Base-by-base conservation (phyloP, 2,797 vertebrate genomes). In the Setipinna tenuifilis region DNA sequence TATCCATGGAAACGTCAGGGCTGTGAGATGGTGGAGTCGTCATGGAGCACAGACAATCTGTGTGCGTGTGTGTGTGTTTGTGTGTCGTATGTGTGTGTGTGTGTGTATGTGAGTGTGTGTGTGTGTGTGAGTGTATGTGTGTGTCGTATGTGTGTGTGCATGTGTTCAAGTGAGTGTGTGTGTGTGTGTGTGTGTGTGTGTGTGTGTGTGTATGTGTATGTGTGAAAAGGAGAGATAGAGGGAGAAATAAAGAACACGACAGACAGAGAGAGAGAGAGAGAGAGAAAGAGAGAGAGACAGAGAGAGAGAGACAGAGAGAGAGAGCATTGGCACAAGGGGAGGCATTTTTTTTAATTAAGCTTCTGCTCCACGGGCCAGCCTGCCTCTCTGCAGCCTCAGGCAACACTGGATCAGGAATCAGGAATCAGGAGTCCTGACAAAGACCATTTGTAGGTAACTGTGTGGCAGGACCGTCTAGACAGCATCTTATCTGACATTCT, bases 1-100 rank as follows among this genome's bases (percentile, higher is more conserved):
- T 65, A 83, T 46, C 23, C 80, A 85, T 68, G 80, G 80, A 54
- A 48, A 71, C 62, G n/a, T 83, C 25, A 65, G 31, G 61, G 59
- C 59, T 68, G 62, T 25, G 58, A 59, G 17, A 21, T 59, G 23
- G 6, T 62, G 81, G 81, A 6, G 81, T 58, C 16, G 68, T 75
- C 68, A 75, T 35, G 28, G 68, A 75, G 68, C 68, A 75, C 68
- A 75, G 35, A 75, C 28, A 75, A 75, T 35, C 68, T 75, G 68
- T 75, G 48, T 41, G 23, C 31, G 78, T 35, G 62, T 25, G 62
- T 54, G 50, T 41, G 59, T 21, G 19, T 59, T 17, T 16, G 61
- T 25, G 61, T 25, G 61, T 25, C 9, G 35, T 41, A 41, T 25
- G 61, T 62, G 61, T 61, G 19, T 61, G 58, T 61, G 58, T 61